A percentile compares a stretch with the other conserved stretches of the same genome.
These are phyloP conservation scores for Motacilla tschutschensis DNA, from an alignment of 2,113 vertebrate genomes.

Conservation along the genomic window DNA sequence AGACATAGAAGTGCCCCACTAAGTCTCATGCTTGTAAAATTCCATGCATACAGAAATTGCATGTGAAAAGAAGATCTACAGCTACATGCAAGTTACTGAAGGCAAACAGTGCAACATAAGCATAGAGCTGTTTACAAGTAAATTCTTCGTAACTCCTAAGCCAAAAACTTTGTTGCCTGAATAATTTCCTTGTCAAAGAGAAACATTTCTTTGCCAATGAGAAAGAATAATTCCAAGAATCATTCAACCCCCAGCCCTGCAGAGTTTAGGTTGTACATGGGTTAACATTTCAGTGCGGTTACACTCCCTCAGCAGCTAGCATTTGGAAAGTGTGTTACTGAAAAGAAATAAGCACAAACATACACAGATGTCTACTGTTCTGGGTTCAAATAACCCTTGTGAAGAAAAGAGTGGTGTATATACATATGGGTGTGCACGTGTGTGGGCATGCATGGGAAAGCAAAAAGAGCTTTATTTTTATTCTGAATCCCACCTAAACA, in stretches of 20 bases:
- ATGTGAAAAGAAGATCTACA: background rate
- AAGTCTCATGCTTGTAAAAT: background rate
- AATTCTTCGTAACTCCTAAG: background rate
- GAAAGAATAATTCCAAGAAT: conserved; percentile 62
- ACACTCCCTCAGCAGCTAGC: background rate
- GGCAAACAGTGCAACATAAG: background rate
- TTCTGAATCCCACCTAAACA: conserved; percentile 62
- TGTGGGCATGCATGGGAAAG: conserved; percentile 45
- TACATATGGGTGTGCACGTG: background rate
- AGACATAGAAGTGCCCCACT: background rate
- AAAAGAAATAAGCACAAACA: conserved; percentile 32
- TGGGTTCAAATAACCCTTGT: conserved; percentile 27
- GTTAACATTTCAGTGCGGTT: conserved; percentile 36
- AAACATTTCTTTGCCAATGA: conserved; percentile 2
- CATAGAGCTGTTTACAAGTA: conserved; percentile 3
- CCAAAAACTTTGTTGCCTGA: background rate
- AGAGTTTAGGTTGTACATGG: background rate
- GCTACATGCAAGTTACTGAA: background rate
- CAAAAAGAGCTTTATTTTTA: conserved; percentile 29
- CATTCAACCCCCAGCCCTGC: background rate
- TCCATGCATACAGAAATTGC: background rate
- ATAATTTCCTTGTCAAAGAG: conserved; percentile 14
- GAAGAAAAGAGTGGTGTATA: conserved; percentile 24
- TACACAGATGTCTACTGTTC: conserved; percentile 23
- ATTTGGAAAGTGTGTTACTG: conserved; percentile 37